Evolutionary conservation across 2,797 vertebrate genomes (phyloP).

Genomic region (Argentina silus): DNA sequence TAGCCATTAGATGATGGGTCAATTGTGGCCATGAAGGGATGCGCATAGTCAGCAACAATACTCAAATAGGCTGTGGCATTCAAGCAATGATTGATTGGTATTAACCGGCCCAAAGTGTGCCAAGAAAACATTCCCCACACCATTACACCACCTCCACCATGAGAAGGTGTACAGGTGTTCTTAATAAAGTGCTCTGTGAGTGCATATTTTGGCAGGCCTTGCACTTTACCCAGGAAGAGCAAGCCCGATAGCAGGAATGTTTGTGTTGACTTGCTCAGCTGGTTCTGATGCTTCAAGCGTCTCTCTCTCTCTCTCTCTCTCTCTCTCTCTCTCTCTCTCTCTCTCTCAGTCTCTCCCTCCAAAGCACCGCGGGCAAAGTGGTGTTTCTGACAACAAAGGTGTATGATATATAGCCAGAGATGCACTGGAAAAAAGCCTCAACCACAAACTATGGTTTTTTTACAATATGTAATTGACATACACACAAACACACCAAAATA

Average conservation of each 20-base stretch:
- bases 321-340: conserved; percentile 16
- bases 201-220: conserved; percentile 54
- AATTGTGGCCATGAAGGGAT: no score
- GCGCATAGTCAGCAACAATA: no score
- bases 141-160: no score
- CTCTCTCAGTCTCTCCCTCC: conserved; percentile 21
- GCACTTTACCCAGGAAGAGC: conserved; percentile 34
- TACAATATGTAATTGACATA: conserved; percentile 14
- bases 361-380: conserved; percentile 59
- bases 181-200: no score
- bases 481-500: conserved; percentile 14
- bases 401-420: conserved; percentile 23
- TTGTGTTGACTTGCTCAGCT: conserved; percentile 77
- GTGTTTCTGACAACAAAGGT: conserved; percentile 71
- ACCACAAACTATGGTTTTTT: neutral
- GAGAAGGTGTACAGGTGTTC: no score
- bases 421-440: conserved; percentile 21
- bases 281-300: conserved; percentile 71
- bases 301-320: conserved; percentile 18
- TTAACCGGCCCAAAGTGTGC: no score
- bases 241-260: conserved; percentile 48
- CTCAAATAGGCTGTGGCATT: no score
- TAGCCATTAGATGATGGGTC: no score
- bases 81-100: no score
- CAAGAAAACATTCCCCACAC: no score